Evolutionary conservation across 2,797 vertebrate species (phyloP).

Genomic region (Galaxias olidus): DNA sequence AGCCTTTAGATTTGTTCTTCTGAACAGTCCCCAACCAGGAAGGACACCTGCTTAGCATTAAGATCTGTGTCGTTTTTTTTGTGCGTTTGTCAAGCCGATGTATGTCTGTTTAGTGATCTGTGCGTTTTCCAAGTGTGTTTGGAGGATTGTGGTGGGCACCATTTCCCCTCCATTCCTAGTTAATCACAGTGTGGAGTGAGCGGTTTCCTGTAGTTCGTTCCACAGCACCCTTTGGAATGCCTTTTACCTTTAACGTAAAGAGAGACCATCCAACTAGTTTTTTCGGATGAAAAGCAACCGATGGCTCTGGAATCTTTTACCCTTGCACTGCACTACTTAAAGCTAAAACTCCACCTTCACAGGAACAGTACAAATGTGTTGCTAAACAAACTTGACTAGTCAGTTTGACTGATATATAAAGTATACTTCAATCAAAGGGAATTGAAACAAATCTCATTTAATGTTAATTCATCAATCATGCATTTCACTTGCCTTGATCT

Average conservation of each 20-base stretch:
- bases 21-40: not conserved
- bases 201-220: constrained; percentile 34
- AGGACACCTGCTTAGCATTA: constrained; percentile 4
- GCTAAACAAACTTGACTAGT: no score
- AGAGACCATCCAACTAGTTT: no score
- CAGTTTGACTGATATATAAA: no score
- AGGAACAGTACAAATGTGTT: no score
- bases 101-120: constrained; percentile 5
- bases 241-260: constrained; percentile 3
- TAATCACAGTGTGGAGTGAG: constrained; percentile 30
- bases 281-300: no score
- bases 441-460: no score
- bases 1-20: not conserved
- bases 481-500: no score
- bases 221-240: constrained; percentile 42
- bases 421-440: no score
- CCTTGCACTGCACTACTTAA: no score
- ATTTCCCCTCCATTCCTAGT: constrained; percentile 14
- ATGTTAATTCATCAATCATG: no score
- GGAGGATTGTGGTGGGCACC: constrained; percentile 8
- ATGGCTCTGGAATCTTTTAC: no score
- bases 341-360: no score
- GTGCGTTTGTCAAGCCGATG: not conserved
- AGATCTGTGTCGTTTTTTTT: not conserved
- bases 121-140: not conserved